A percentile compares a stretch with the other conserved stretches of the same genome.
These are phyloP conservation scores for Lagorchestes hirsutus DNA, from an alignment of 2,797 vertebrate species.

Conservation along the genomic window DNA sequence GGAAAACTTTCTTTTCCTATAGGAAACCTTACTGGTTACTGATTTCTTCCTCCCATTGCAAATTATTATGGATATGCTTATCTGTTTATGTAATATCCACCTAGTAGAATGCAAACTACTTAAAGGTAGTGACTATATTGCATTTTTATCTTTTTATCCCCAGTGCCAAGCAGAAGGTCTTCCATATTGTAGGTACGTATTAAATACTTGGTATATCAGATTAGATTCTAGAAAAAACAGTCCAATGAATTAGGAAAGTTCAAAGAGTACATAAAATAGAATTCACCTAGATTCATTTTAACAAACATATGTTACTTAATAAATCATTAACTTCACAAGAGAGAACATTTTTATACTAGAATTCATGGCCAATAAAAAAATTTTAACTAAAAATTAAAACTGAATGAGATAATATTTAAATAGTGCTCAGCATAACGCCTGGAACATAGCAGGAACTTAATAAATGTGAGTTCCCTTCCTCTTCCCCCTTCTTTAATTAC, in stretches of 20 bases:
- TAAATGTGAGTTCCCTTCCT: neutral
- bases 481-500: neutral
- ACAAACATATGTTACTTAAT: neutral
- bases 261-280: neutral
- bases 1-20: neutral
- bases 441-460: neutral
- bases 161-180: neutral
- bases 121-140: neutral
- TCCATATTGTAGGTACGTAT: neutral
- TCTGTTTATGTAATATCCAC: neutral
- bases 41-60: neutral
- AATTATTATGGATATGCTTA: neutral
- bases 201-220: neutral
- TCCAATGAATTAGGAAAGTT: neutral
- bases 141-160: neutral
- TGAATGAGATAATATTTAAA: neutral
- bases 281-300: neutral
- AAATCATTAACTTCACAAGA: neutral
- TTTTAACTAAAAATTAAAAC: neutral
- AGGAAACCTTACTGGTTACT: neutral
- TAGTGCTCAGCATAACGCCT: neutral
- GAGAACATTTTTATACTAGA: neutral
- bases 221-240: neutral
- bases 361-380: neutral
- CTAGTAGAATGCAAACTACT: neutral